Percentiles rank a stretch among this genome's conserved stretches.
Evolutionary conservation across 2,888 invertebrate genomes (phyloP).

Genomic region (Aleiodes testaceus): DNA sequence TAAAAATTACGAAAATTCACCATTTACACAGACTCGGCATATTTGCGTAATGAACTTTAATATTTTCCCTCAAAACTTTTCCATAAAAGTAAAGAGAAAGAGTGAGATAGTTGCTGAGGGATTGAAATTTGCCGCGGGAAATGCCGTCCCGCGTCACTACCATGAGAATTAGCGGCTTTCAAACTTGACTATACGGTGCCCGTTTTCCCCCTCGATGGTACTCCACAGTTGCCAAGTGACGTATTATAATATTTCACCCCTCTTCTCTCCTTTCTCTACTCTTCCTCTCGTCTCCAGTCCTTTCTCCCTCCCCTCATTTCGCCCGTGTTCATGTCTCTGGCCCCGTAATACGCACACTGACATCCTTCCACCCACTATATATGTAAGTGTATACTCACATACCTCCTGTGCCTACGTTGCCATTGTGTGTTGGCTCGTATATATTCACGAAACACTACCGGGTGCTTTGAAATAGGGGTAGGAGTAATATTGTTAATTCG

Average conservation of each 20-base stretch:
- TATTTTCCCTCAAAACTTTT: constrained; percentile 38
- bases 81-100: background rate
- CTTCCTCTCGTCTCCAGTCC: constrained; percentile 37
- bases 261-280: constrained; percentile 42
- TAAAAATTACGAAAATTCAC: background rate
- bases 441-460: constrained; percentile 28
- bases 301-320: constrained; percentile 40
- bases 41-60: constrained; percentile 38
- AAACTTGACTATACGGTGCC: constrained; percentile 55
- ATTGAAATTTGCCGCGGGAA: constrained; percentile 47
- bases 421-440: constrained; percentile 16
- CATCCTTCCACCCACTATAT: constrained; percentile 41
- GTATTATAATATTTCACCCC: constrained; percentile 72
- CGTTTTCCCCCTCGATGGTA: constrained; percentile 65
- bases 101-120: constrained; percentile 1
- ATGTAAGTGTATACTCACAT: background rate
- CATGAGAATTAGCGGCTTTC: constrained; percentile 65
- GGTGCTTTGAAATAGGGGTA: constrained; percentile 47
- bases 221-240: constrained; percentile 71
- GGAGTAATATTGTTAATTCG: constrained; percentile 71
- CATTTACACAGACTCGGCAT: constrained; percentile 21
- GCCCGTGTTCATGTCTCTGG: constrained; percentile 61
- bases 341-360: constrained; percentile 48
- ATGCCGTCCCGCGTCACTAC: constrained; percentile 21
- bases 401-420: background rate